Evolutionary conservation across 2,113 vertebrate species (phyloP), one percentile per base, ranked within the genome.

Genomic region (Melospiza melodia): DNA sequence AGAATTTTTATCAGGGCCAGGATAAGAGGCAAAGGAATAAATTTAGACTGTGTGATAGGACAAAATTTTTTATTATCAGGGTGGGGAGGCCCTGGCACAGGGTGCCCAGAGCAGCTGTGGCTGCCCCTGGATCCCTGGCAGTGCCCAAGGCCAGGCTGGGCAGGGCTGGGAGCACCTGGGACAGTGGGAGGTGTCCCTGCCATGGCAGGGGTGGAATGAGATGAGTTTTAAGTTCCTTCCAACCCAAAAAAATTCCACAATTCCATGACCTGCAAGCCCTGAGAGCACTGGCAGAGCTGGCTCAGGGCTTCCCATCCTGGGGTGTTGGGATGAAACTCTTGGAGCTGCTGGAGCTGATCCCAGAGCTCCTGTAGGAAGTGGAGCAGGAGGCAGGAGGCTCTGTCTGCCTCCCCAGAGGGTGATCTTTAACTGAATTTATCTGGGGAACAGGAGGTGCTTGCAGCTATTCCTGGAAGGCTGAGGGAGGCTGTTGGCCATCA

Each of bases 401-500:
- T 23, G 43, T 16, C 24, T 76, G 78, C 78, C 59, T 84, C 74
- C 62, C 37, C 86, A 33, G 49, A 24, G 68, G 30, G 13, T 27
- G 57, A 35, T 43, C 57, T 80, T 71, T 37, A 67, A 9, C 28
- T 84, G 21, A 3, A 11, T 84, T 84, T 65, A 3, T 55, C 43
- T 65, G 16, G 44, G 43, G 57, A 73, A 31, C 10, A n/a, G 79
- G 61, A 35, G 48, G 86, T 55, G 54, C 55, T 51, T 67, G 81
- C 74, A 68, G 91, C 87, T 81, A 7, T 87, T 92, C 89, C 44
- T 69, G 75, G 87, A 46, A 87, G 58, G 74, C 91, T 33, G 69
- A 82, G 49, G 89, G 84, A 84, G 63, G 62, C 78, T 82, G 22
- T 58, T 85, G 72, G 90, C 84, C 92, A 76, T 76, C 78, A 48